These are phyloP conservation scores for Papilio aristodemus DNA, from an alignment of 1,140 invertebrate species.

Conservation along the genomic window DNA sequence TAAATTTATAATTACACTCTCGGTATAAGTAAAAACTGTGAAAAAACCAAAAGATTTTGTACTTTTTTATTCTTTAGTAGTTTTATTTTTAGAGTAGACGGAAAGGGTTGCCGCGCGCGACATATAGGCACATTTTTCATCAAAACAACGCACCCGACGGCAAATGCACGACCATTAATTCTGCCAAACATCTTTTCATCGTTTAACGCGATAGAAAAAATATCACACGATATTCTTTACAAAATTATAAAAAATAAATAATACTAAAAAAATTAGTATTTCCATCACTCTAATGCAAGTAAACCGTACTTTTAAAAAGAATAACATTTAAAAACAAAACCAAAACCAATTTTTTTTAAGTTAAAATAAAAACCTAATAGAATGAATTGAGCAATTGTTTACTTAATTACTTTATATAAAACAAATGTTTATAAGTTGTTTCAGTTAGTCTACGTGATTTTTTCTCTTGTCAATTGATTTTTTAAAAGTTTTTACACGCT, in stretches of 20 bases:
- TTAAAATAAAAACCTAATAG: neutral
- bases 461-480: too few relatives aligned
- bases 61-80: neutral
- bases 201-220: slow-evolving; percentile 30
- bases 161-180: slow-evolving; percentile 52
- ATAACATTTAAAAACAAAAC: neutral
- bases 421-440: neutral
- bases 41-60: neutral
- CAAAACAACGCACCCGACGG: slow-evolving; percentile 61
- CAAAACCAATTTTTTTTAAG: neutral
- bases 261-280: neutral
- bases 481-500: too few relatives aligned
- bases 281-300: neutral
- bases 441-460: neutral
- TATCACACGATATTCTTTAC: neutral
- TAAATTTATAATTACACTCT: neutral
- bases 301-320: neutral
- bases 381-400: neutral
- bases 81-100: slow-evolving; percentile 13
- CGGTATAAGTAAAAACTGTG: neutral
- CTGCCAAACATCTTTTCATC: slow-evolving; percentile 33
- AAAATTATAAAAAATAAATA: neutral
- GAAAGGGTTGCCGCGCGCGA: slow-evolving; percentile 36
- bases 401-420: neutral
- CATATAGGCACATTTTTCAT: slow-evolving; percentile 76